A percentile compares a stretch with the other conserved stretches of the same genome.
These are phyloP conservation scores for Formicarius rufipectus DNA, from an alignment of 2,113 vertebrate species.

Conservation along the genomic window DNA sequence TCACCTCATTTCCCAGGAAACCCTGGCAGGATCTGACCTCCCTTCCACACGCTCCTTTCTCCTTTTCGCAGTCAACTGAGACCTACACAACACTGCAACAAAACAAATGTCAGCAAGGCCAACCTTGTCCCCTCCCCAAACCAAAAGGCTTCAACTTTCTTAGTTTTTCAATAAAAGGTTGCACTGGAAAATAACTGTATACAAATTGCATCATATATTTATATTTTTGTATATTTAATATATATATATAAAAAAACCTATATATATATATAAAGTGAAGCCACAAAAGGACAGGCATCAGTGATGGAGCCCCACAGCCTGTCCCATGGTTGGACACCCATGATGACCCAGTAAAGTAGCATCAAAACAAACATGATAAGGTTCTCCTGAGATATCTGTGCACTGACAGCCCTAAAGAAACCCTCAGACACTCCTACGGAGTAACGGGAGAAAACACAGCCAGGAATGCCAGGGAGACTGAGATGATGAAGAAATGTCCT, in stretches of 20 bases:
- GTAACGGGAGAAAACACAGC: background rate
- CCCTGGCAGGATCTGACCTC: background rate
- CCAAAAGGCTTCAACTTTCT: background rate
- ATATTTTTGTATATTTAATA: background rate
- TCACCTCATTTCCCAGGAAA: conserved; percentile 35
- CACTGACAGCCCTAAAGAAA: background rate
- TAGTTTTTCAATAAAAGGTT: background rate
- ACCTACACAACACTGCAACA: background rate
- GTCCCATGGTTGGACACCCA: background rate
- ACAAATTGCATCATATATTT: background rate
- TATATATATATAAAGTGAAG: background rate
- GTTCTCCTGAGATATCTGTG: background rate
- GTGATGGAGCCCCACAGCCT: background rate
- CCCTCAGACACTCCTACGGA: background rate
- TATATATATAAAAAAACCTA: background rate
- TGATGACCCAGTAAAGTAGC: rapidly evolving
- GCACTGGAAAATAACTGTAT: background rate
- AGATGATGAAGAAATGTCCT: background rate
- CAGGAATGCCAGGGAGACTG: background rate
- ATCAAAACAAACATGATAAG: rapidly evolving
- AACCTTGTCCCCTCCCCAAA: background rate
- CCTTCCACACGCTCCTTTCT: background rate
- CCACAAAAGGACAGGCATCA: background rate
- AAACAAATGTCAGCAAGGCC: conserved; percentile 20
- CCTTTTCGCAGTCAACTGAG: background rate